Evolutionary conservation across 1,140 invertebrate genomes (phyloP), one percentile per base, ranked within the genome.

Genomic region (Sitophilus oryzae): DNA sequence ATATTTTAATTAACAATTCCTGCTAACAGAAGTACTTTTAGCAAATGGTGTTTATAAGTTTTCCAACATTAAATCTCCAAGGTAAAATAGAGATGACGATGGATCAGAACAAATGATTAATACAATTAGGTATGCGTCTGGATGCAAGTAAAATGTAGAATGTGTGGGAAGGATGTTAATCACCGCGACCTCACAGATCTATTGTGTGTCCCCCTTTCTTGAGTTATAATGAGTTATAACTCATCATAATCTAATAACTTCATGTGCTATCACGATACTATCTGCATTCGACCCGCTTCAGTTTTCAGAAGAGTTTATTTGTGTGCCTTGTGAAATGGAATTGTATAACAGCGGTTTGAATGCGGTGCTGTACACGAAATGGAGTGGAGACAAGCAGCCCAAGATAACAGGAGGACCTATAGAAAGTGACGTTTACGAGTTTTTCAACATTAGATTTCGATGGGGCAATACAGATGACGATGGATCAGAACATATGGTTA

Each of bases 401-500:
- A 71, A 63, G 0, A 59, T 82, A 1, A 64, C 66, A 52, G 78
- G 78, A 4, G 79, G 76, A 9, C 72, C 78, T 10, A 66, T 80
- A 46, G 52, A 71, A 14, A 64, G 70, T 15, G 59, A 62, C 9
- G 19, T 20, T 1, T 80, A 79, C 42, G 69, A 73, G 11, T 76
- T 81, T 23, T 64, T 74, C 8, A 74, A 76, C 23, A 55, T 77
- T 9, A 63, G 73, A 14, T 80, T 82, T 42, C 75, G 75, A 15
- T 82, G 79, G 79, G 78, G 79, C 18, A 72, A 71, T 20, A 71
- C 68, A 22, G 72, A 80, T 41, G 70, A 74, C 21, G 76, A 78
- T 52, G 79, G 79, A 11, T 79, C 79, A 8, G 79, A 81, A 59
- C 79, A 82, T 44, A 78, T 75, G 14, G 54, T 82, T 0, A 72